phyloP scores from a whole-genome alignment of 2,888 invertebrate genomes.

The Papilio elwesi region DNA sequence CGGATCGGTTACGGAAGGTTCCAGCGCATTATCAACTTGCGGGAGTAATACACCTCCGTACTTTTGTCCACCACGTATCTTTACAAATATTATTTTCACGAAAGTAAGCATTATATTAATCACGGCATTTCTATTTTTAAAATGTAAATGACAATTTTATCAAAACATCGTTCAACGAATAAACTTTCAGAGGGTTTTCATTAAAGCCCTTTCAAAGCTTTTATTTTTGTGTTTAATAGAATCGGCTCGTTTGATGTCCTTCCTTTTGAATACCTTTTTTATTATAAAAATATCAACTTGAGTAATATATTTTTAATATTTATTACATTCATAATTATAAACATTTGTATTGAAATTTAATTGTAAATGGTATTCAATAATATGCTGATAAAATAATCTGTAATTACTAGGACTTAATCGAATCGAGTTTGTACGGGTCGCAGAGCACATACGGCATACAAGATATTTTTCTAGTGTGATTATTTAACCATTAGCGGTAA shows the following conservation, averaged over 20 bases:
- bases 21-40: too few species aligned
- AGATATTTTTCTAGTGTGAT: too few species aligned
- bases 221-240: conserved; percentile 25
- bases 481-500: too few species aligned
- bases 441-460: too few species aligned
- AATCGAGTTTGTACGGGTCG: too few species aligned
- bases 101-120: neutral
- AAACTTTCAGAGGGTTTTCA: conserved; percentile 22
- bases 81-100: too few species aligned
- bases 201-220: conserved; percentile 18
- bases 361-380: neutral
- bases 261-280: conserved; percentile 11
- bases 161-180: conserved; percentile 13
- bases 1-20: too few species aligned
- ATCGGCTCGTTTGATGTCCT: conserved; percentile 18
- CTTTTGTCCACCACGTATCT: too few species aligned
- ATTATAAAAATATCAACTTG: neutral
- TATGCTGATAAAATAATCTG: too few species aligned
- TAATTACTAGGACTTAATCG: too few species aligned
- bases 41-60: too few species aligned
- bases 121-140: neutral
- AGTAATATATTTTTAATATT: neutral
- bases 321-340: neutral
- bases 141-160: conserved; percentile 10
- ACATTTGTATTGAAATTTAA: too few species aligned